Percentiles rank a stretch among this genome's conserved stretches.
phyloP scores from a whole-genome alignment of 2,113 vertebrate species.

The Elachura formosa region DNA sequence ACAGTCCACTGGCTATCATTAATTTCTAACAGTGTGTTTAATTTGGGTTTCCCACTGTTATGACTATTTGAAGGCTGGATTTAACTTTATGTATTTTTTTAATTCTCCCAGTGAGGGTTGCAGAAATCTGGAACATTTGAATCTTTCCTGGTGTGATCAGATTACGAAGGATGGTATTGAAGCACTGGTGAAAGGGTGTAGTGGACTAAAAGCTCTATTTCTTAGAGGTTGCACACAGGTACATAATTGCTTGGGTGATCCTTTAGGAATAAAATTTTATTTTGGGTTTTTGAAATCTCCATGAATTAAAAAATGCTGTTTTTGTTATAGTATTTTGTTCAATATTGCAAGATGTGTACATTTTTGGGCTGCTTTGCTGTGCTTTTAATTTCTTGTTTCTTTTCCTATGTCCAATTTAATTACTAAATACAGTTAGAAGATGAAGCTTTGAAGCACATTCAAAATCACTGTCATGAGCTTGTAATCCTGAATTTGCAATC shows the following conservation, averaged over 20 bases:
- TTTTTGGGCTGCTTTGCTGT: neutral
- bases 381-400: slow-evolving; percentile 32
- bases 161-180: slow-evolving; percentile 90
- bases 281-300: slow-evolving; percentile 38
- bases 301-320: neutral
- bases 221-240: slow-evolving; percentile 93
- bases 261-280: slow-evolving; percentile 28
- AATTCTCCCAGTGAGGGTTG: slow-evolving; percentile 82
- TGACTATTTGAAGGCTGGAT: slow-evolving; percentile 59
- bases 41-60: slow-evolving; percentile 59
- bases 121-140: slow-evolving; percentile 88
- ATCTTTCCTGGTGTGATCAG: slow-evolving; percentile 93
- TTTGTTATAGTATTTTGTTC: slow-evolving; percentile 10
- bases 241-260: slow-evolving; percentile 24
- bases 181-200: slow-evolving; percentile 87
- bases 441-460: slow-evolving; percentile 87
- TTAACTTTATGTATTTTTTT: slow-evolving; percentile 59
- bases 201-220: slow-evolving; percentile 82
- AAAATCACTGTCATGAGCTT: slow-evolving; percentile 87
- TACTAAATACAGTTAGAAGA: slow-evolving; percentile 79
- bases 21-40: slow-evolving; percentile 57
- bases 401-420: slow-evolving; percentile 8
- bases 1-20: slow-evolving; percentile 27
- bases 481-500: slow-evolving; percentile 90
- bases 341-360: neutral